Percentiles rank a stretch among this genome's conserved stretches.
Conservation (phyloP, 2,113 vertebrate species). For the Arothron firmamentum region DNA sequence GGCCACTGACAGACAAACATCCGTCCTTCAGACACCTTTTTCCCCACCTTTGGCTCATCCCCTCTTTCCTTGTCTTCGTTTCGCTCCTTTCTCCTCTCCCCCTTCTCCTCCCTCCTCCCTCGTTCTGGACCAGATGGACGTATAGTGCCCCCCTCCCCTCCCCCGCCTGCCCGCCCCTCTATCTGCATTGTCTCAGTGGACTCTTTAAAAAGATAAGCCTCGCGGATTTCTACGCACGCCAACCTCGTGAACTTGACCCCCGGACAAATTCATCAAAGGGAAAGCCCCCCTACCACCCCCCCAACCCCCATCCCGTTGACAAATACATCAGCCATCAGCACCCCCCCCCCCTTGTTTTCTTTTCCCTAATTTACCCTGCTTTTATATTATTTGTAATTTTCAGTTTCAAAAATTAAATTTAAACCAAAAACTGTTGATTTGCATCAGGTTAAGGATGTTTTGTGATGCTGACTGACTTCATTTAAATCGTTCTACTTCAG, state of each 20-base stretch:
- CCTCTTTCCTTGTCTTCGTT: neutral
- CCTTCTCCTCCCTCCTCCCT: neutral
- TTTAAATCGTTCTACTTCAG: no score
- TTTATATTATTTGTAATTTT: neutral
- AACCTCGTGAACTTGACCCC: slow-evolving; percentile 62
- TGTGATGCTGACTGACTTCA: neutral
- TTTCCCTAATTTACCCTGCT: slow-evolving; percentile 6
- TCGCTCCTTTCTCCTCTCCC: neutral
- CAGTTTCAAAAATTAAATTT: neutral
- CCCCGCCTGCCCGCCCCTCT: neutral
- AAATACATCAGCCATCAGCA: neutral
- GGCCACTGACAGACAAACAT: no score
- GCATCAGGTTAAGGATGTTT: neutral
- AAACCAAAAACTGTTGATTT: neutral
- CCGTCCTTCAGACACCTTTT: neutral
- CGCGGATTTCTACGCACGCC: slow-evolving; percentile 52
- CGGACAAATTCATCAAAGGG: slow-evolving; percentile 52
- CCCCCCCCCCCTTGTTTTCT: neutral
- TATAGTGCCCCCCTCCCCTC: neutral
- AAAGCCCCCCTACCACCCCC: no score
- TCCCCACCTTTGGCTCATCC: neutral
- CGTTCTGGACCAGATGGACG: slow-evolving; percentile 44
- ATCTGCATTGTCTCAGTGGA: slow-evolving; percentile 40
- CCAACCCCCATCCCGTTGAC: neutral
- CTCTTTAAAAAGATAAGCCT: slow-evolving; percentile 52